These are phyloP conservation scores for Rhinophrynus dorsalis DNA, from an alignment of 2,797 vertebrate genomes.

Conservation along the genomic window DNA sequence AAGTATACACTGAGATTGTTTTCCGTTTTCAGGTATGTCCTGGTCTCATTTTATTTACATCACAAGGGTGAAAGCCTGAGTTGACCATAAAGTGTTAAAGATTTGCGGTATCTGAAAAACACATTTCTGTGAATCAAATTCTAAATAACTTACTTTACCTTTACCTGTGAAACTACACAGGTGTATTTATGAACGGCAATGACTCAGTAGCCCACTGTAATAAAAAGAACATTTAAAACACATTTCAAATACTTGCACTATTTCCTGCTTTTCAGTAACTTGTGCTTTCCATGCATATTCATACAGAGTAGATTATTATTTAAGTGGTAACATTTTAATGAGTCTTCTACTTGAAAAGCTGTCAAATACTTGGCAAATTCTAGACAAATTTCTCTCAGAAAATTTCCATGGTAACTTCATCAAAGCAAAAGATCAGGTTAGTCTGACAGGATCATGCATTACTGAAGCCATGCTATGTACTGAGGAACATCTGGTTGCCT, in stretches of 20 bases:
- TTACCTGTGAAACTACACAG: neutral
- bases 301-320: slow-evolving; percentile 1
- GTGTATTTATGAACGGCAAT: neutral
- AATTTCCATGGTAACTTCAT: slow-evolving; percentile 10
- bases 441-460: slow-evolving; percentile 5
- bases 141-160: neutral
- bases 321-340: neutral
- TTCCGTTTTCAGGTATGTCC: too few relatives aligned
- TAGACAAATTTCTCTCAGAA: slow-evolving; percentile 2
- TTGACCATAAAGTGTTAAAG: too few relatives aligned
- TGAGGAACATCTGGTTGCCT: neutral
- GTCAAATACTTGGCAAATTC: neutral
- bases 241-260: neutral
- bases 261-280: neutral
- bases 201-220: neutral
- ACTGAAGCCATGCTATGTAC: slow-evolving; percentile 2
- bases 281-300: neutral
- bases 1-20: too few relatives aligned
- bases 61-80: too few relatives aligned
- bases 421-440: slow-evolving; percentile 17
- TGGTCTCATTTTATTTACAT: too few relatives aligned
- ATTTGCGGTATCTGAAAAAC: too few relatives aligned
- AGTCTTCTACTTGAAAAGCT: slow-evolving; percentile 14
- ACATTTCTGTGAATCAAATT: too few relatives aligned
- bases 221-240: too few relatives aligned